Evolutionary conservation across 2,797 vertebrate species (phyloP), one percentile per base, ranked within the genome.

Genomic region (Decapterus maruadsi): DNA sequence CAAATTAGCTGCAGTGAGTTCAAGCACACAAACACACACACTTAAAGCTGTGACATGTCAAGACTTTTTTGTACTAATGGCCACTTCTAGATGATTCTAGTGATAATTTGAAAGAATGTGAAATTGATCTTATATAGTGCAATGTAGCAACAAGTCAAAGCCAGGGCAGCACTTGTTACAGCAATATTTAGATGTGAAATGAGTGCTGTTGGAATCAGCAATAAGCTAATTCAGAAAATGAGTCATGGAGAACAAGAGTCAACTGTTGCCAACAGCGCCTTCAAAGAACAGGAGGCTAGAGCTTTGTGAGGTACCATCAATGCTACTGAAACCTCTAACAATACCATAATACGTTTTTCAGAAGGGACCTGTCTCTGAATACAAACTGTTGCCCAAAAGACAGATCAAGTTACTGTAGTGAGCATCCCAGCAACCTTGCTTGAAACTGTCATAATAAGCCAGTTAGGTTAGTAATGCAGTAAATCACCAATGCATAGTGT

Each of bases 1-100:
- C 17, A 20, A 34, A 70, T 63, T 42, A 63, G 16, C 10, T 34
- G 22, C 40, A 71, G 14, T 40, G 34, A 64, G 29, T 59, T 72
- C 31, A 43, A 56, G 20, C 48, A 56, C 19, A 34, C 31, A 34
- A 26, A 26, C 19, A 34, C 6, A 14, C 22, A 60, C 38, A 71
- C 13, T 12, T 7, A 42, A 7, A 29, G n/a, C 4, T 42, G 40
- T 42, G 40, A 13, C 51, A 26, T 26, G 22, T n/a, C 46, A 34
- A 34, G 36, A 51, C 6, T 4, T 42, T 42, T 20, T 43, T 43
- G 22, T 46, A 62, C 48, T 45, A 19, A 8, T 48, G 36, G 38
- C 20, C 29, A 29, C 29, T n/a, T 45, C 42, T 17, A 50, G 40
- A 50, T 42, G 36, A 42, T 26, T 26, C 26, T 26, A 31, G 20